Conservation (phyloP, 2,113 vertebrate species). For the Lonchura striata region DNA sequence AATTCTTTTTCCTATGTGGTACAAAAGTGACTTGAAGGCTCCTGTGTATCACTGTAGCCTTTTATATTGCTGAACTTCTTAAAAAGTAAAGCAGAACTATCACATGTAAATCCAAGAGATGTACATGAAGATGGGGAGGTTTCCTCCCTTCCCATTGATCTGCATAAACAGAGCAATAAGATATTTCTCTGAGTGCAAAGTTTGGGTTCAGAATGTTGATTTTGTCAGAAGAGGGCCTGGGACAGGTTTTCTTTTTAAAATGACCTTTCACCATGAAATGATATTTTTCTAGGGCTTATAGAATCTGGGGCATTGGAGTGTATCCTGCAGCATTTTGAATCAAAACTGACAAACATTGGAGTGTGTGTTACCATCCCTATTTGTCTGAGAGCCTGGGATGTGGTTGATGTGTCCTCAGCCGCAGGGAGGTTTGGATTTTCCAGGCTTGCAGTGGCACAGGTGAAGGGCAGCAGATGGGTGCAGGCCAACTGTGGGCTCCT, state of each 20-base stretch:
- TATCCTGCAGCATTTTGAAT: background rate
- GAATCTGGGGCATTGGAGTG: background rate
- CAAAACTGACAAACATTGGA: background rate
- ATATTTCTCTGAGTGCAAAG: background rate
- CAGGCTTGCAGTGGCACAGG: rapidly evolving
- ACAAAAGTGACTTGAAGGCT: background rate
- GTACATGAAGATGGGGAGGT: background rate
- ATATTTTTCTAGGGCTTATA: background rate
- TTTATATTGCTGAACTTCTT: background rate
- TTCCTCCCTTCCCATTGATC: background rate
- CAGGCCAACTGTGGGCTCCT: background rate
- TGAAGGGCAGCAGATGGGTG: background rate
- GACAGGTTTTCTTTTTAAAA: background rate
- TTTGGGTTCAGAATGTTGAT: background rate
- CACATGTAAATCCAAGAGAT: background rate
- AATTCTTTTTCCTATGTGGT: background rate
- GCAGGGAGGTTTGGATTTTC: background rate
- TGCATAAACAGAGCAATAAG: background rate
- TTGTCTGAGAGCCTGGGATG: background rate
- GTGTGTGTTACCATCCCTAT: background rate
- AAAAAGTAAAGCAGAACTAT: background rate
- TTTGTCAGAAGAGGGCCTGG: background rate
- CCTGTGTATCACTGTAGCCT: background rate
- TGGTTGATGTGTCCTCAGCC: background rate
- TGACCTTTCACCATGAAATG: background rate